Conservation (phyloP, 2,113 vertebrate genomes). For the Spea bombifrons region DNA sequence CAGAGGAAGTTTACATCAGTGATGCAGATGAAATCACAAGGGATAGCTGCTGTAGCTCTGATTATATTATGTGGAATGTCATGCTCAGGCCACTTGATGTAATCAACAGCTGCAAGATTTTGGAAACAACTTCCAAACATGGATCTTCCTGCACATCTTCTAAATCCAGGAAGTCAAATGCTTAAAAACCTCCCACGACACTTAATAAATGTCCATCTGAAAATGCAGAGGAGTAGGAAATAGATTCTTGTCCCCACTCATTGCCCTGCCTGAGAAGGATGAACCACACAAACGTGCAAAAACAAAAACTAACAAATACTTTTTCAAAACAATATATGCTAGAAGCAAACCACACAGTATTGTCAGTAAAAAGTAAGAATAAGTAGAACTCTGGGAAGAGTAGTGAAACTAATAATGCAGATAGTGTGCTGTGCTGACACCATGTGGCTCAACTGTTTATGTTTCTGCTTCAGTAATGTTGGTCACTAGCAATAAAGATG, state of each 20-base stretch:
- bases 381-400: neutral
- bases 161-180: slow-evolving; percentile 37
- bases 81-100: slow-evolving; percentile 23
- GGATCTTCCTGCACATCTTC: slow-evolving; percentile 20
- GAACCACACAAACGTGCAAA: slow-evolving; percentile 6
- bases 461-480: neutral
- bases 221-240: slow-evolving; percentile 24
- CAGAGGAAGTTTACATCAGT: slow-evolving; percentile 6
- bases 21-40: slow-evolving; percentile 16
- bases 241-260: slow-evolving; percentile 22
- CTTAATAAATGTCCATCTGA: slow-evolving; percentile 26
- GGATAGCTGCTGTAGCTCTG: slow-evolving; percentile 4
- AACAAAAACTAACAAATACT: slow-evolving; percentile 12
- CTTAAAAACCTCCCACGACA: slow-evolving; percentile 31
- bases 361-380: neutral
- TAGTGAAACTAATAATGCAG: neutral
- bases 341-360: neutral
- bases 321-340: slow-evolving; percentile 33
- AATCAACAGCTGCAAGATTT: slow-evolving; percentile 39
- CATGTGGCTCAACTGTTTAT: slow-evolving; percentile 9
- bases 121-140: slow-evolving; percentile 33
- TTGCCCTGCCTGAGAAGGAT: slow-evolving; percentile 3
- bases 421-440: slow-evolving; percentile 29
- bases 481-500: too few species aligned
- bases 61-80: slow-evolving; percentile 10